Base-by-base conservation (phyloP, 2,888 invertebrate genomes). In the Sisyra nigra region DNA sequence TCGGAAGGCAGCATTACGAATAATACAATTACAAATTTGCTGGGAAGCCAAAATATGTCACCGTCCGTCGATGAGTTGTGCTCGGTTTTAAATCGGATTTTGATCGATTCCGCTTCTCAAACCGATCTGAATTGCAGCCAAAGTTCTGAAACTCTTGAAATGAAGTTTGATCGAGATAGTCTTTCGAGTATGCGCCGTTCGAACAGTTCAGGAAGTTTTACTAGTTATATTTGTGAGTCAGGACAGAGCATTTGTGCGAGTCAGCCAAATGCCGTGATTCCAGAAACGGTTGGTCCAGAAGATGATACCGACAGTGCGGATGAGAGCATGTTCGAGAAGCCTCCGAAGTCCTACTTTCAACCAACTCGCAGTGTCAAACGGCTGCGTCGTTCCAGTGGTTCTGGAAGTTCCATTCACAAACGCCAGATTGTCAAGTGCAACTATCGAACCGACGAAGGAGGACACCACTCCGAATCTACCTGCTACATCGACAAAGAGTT, bases 1-100 rank as follows among this genome's bases (percentile, higher is more conserved):
- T 38, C 48, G 15, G 50, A 50, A 29, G 50, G 52, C 30, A 56
- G 54, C 49, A 53, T 52, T 18, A 58, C 61, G 2, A 56, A 57
- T 2, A 55, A 57, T 31, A 61, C 58, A 46, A 46, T 61, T 17
- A 54, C 58, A 4, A 58, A 56, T 44, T 46, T 61, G 40, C 54
- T 55, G 15, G 46, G 52, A 39, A 50, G 45, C 35, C 55, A 57
- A 6, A 54, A 54, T 44, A 53, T 55, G 42, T 53, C 50, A 10
- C 45, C 50, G 51, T 53, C 54, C 40, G 52, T 50, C 48, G 55
- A 55, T 45, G 57, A 56, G 53, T 56, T 55, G 44, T 56, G 45
- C 51, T 55, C 50, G 48, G 48, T 47, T 35, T 46, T 50, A 31
- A 50, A 53, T 9, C 48, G 48, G 11, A 46, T 47, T 34, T 51